Evolutionary conservation across 2,113 vertebrate genomes (phyloP).

Genomic region (Semnornis frantzii): DNA sequence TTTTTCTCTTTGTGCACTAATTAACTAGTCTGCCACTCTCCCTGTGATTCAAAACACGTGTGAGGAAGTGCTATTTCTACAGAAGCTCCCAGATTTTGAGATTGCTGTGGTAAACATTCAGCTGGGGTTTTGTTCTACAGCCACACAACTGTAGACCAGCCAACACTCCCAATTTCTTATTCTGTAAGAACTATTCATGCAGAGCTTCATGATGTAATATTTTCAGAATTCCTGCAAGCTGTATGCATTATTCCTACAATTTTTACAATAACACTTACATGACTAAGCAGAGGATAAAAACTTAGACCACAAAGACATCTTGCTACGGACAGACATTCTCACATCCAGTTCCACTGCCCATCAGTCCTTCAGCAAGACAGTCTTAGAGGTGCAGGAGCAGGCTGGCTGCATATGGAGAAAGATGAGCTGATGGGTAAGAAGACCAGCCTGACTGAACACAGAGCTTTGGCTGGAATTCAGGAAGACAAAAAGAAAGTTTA

Average conservation of each 20-base stretch:
- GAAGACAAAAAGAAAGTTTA: background rate
- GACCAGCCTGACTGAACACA: background rate
- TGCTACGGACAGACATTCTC: background rate
- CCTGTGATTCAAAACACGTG: conserved; percentile 39
- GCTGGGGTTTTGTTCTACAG: background rate
- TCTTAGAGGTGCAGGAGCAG: background rate
- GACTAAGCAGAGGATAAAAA: background rate
- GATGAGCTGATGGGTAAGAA: background rate
- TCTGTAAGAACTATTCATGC: background rate
- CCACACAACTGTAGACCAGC: background rate
- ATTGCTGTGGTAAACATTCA: background rate
- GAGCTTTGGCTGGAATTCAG: background rate
- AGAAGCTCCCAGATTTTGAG: background rate
- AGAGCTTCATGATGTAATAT: background rate
- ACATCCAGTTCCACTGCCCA: background rate
- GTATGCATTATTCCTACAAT: background rate
- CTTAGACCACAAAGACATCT: background rate
- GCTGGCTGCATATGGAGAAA: background rate
- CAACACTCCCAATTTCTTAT: background rate
- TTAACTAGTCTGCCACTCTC: background rate
- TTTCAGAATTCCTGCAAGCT: background rate
- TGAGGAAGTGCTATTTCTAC: conserved; percentile 17
- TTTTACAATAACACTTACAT: background rate
- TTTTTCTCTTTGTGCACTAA: conserved; percentile 28
- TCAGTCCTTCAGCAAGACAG: background rate